Conservation (phyloP, 2,888 invertebrate genomes). For the Aphidius colemani region DNA sequence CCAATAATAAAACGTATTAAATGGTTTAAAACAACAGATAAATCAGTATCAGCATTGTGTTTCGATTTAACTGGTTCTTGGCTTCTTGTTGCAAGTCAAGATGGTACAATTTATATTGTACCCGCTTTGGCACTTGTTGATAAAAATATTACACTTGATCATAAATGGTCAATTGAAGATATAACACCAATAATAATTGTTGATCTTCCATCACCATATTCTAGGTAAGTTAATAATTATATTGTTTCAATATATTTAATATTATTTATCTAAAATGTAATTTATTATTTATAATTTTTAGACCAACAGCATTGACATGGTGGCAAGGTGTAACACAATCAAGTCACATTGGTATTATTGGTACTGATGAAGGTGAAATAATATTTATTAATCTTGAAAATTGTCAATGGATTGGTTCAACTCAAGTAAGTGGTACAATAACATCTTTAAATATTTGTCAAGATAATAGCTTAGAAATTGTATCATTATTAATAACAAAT, state of each 20-base stretch:
- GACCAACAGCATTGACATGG: conserved; percentile 56
- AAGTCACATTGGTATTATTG: conserved; percentile 57
- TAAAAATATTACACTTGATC: conserved; percentile 62
- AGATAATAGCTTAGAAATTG: conserved; percentile 71
- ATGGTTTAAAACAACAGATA: conserved; percentile 53
- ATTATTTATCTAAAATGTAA: conserved; percentile 6
- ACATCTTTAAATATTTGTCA: conserved; percentile 71
- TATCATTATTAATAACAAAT: conserved; percentile 72
- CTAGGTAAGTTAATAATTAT: conserved; percentile 37
- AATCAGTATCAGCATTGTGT: conserved; percentile 64
- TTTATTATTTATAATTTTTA: conserved; percentile 29
- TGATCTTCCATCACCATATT: conserved; percentile 50
- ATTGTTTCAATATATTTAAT: background rate
- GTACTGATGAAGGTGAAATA: conserved; percentile 64
- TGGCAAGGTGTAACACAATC: conserved; percentile 54
- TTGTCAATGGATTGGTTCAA: conserved; percentile 70
- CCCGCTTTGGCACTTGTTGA: conserved; percentile 67
- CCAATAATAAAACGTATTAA: conserved; percentile 52
- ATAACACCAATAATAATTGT: conserved; percentile 62
- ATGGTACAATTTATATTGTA: conserved; percentile 68
- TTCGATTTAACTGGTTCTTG: conserved; percentile 84
- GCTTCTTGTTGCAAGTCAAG: conserved; percentile 66
- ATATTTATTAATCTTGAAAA: conserved; percentile 74
- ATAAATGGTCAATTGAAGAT: conserved; percentile 67
- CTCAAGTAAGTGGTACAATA: conserved; percentile 69